Percentiles rank a stretch among this genome's conserved stretches.
phyloP scores from a whole-genome alignment of 2,888 invertebrate species.

The Noctua fimbriata region DNA sequence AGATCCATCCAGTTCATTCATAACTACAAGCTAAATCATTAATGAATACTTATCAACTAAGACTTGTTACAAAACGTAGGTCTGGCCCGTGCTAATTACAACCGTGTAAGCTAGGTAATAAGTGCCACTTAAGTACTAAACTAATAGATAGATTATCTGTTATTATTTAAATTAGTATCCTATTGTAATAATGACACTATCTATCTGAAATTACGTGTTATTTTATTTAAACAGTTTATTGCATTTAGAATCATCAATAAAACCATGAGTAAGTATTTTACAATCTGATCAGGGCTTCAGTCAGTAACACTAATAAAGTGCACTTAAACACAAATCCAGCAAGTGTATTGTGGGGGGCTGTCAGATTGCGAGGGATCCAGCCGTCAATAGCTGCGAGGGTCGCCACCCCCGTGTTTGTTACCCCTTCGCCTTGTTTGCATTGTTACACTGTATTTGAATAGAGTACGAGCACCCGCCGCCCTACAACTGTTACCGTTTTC shows the following conservation, averaged over 20 bases:
- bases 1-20: slow-evolving; percentile 42
- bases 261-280: slow-evolving; percentile 32
- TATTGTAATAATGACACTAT: slow-evolving; percentile 23
- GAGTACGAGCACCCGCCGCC: slow-evolving; percentile 77
- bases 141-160: slow-evolving; percentile 10
- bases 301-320: slow-evolving; percentile 76
- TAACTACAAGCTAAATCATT: slow-evolving; percentile 26
- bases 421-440: slow-evolving; percentile 87
- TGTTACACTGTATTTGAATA: slow-evolving; percentile 87
- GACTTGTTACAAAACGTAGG: slow-evolving; percentile 9
- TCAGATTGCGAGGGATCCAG: slow-evolving; percentile 79
- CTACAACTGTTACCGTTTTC: slow-evolving; percentile 88
- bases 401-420: slow-evolving; percentile 84
- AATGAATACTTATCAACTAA: slow-evolving; percentile 14
- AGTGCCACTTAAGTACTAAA: slow-evolving; percentile 4
- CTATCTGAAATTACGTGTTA: background rate
- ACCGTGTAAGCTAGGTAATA: background rate
- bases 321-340: slow-evolving; percentile 78
- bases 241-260: slow-evolving; percentile 17
- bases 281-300: slow-evolving; percentile 56
- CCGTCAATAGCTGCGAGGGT: slow-evolving; percentile 80
- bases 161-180: slow-evolving; percentile 33
- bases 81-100: slow-evolving; percentile 7
- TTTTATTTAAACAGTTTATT: slow-evolving; percentile 18
- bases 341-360: slow-evolving; percentile 81